Evolutionary conservation across 1,140 invertebrate species (phyloP), one percentile per base, ranked within the genome.

Genomic region (Drosophila hydei): DNA sequence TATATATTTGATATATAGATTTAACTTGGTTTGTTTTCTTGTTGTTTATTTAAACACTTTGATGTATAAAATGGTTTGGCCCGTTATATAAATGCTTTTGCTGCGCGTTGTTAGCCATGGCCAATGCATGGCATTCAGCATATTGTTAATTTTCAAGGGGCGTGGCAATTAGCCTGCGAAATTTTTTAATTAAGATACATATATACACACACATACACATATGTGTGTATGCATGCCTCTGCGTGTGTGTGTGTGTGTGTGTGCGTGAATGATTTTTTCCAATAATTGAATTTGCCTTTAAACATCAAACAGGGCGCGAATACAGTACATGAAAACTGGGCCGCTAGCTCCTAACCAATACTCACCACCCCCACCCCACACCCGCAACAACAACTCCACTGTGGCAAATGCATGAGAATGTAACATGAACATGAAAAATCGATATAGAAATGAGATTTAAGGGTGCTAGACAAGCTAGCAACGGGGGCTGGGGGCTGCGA

Each of bases 401-500:
- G 16, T 14, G 23, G 62, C 38, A 59, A 79, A 55, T 74, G 71
- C 71, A 69, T 73, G 71, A 69, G 71, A 75, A 81, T 67, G 64
- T 71, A 79, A 81, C 77, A 75, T 84, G 80, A 80, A 61, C 81
- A 79, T 79, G 78, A 72, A 89, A 89, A 89, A 89, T 89, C 85
- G 87, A 89, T 89, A 89, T 56, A 80, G 85, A 89, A 81, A 78
- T 76, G 78, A 74, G 85, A 89, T 89, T 89, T 89, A 89, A 89
- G 84, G 84, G 84, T 89, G 84, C 77, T 68, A 68, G 56, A 73
- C 64, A 51, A 33, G 62, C 69, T 64, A 68, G 14, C 14, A 43
- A 18, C 18, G 14, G 52, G 14, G 12, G 19, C 6, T 8, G 30
- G 30, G 52, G 43, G 54, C 9, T 0, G 43, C 27, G 59, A 51